Percentiles rank a stretch among this genome's conserved stretches.
Conservation (phyloP, 2,797 vertebrate species). For the Heterohyrax brucei region DNA sequence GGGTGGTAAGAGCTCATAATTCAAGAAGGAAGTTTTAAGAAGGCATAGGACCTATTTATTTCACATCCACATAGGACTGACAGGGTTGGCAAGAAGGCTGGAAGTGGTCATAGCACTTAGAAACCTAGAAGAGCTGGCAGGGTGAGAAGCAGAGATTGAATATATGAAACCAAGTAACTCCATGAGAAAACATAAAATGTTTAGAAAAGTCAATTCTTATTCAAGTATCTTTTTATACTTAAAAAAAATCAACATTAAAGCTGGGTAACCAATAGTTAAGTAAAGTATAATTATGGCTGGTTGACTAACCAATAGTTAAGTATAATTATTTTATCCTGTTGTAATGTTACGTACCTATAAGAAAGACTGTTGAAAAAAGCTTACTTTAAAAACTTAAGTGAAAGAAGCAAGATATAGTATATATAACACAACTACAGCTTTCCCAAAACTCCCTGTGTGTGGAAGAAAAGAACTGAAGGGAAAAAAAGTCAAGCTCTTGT, state of each 20-base stretch:
- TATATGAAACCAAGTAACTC: neutral
- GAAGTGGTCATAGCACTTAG: neutral
- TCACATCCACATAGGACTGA: neutral
- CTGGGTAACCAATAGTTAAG: slow-evolving; percentile 37
- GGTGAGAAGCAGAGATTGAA: slow-evolving; percentile 1
- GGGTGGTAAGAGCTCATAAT: neutral
- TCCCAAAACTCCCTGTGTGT: slow-evolving; percentile 13
- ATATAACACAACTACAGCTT: neutral
- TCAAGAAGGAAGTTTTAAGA: neutral
- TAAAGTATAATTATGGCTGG: slow-evolving; percentile 14
- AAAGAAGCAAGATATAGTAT: neutral
- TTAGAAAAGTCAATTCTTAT: slow-evolving; percentile 34
- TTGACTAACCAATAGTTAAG: slow-evolving; percentile 37
- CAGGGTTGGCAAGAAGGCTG: neutral
- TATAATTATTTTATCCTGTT: slow-evolving; percentile 32
- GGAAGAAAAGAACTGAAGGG: neutral
- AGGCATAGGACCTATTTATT: neutral
- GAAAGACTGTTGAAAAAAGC: slow-evolving; percentile 46
- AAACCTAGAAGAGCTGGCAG: neutral
- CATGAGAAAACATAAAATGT: neutral
- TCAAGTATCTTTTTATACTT: neutral
- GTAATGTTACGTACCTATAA: slow-evolving; percentile 16
- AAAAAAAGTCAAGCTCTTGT: slow-evolving; percentile 51
- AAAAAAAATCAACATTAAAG: slow-evolving; percentile 57
- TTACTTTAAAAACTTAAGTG: slow-evolving; percentile 42